Evolutionary conservation across 2,888 invertebrate species (phyloP), one percentile per base, ranked within the genome.

Genomic region (Vesta saturnalis): DNA sequence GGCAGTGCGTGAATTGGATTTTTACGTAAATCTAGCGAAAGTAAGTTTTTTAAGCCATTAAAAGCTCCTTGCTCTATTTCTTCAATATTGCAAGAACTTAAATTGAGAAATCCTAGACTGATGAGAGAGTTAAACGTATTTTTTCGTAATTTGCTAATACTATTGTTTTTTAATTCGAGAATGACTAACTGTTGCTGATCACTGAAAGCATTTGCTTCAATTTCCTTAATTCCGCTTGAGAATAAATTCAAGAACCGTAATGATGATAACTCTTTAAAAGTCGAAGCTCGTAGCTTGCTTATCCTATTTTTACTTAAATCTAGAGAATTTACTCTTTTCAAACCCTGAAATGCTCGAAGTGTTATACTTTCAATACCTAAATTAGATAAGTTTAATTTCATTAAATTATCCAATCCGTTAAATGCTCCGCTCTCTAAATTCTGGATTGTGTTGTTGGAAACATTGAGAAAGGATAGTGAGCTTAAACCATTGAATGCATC

Each of bases 181-280:
- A 5, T 19, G 8, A 8, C 15, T 12, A 52, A n/a, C 5, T 15
- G 10, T 1, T 10, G 2, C 5, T 21, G 21, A 16, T 21, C 47
- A 0, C 19, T 14, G 21, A 60, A 60, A n/a, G 59, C 47, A 21
- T 60, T 60, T 22, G 46, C 22, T 16, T 60, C 47, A 12, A 60
- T 46, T 22, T 46, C 23, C 1, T 15, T 43, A 1, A 70, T 79
- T 77, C 10, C 15, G 39, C 19, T 75, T 73, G 54, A 77, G 3
- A 78, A 74, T 12, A 78, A 74, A 67, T 71, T 76, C 10, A 81
- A 67, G 60, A 74, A 73, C 62, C 75, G 77, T 35, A 80, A 66
- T 58, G 79, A 75, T 43, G 79, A 77, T 23, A 76, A 60, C 52
- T 77, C 77, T 8, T 77, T 77, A 19, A 61, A 61, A 2, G 12